Conservation (phyloP, 92 coral and sea anemone species). For the Phymanthus crucifer region DNA sequence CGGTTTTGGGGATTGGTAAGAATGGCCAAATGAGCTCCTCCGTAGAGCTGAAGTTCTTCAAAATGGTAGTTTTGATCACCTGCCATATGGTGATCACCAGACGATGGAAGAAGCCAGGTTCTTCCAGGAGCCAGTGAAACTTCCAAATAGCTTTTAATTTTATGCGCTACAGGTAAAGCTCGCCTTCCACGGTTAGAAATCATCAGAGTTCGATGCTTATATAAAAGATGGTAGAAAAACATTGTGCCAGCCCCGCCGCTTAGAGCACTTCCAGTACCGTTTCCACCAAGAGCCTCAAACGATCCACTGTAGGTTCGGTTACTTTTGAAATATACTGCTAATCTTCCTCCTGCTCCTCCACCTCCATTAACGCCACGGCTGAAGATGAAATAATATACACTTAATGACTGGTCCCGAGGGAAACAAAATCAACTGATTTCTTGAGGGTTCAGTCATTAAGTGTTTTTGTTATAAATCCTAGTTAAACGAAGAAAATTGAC, state of each 20-base stretch:
- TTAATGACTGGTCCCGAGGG: too few relatives aligned
- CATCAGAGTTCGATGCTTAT: slow-evolving; percentile 67
- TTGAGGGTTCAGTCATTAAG: too few relatives aligned
- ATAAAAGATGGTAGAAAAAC: slow-evolving; percentile 57
- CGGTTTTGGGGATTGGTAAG: slow-evolving; percentile 49
- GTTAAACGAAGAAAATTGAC: too few relatives aligned
- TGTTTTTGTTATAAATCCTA: too few relatives aligned
- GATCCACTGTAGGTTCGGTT: slow-evolving; percentile 71
- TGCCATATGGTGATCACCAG: slow-evolving; percentile 54
- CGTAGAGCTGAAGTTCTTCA: slow-evolving; percentile 70
- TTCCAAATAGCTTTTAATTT: slow-evolving; percentile 57
- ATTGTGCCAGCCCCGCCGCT: slow-evolving; percentile 76
- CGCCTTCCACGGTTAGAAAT: slow-evolving; percentile 53
- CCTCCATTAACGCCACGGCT: slow-evolving; percentile 42
- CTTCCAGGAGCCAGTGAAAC: slow-evolving; percentile 56
- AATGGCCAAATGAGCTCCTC: slow-evolving; percentile 59
- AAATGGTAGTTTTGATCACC: slow-evolving; percentile 66
- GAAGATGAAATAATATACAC: too few relatives aligned
- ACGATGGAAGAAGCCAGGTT: slow-evolving; percentile 67
- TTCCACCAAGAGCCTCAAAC: slow-evolving; percentile 64
- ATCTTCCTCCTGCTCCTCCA: slow-evolving; percentile 69
- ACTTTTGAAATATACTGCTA: slow-evolving; percentile 70
- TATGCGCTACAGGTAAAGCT: slow-evolving; percentile 52
- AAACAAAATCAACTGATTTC: too few relatives aligned
- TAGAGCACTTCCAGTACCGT: slow-evolving; percentile 46